These are phyloP conservation scores for Macquaria australasica DNA, from an alignment of 2,113 vertebrate species.

Conservation along the genomic window DNA sequence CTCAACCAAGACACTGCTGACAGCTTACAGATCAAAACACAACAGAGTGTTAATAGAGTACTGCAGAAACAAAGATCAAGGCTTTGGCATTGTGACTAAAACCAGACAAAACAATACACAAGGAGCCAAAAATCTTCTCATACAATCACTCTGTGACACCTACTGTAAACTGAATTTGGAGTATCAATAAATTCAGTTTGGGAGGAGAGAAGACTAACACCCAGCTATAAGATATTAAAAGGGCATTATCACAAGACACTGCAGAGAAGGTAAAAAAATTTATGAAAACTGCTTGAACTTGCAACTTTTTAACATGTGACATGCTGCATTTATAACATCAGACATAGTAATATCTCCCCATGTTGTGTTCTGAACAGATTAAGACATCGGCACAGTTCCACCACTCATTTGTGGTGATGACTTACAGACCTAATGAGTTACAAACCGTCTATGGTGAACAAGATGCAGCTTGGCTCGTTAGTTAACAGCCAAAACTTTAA, in stretches of 20 bases:
- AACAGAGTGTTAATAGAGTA: slow-evolving; percentile 45
- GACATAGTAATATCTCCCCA: not conserved
- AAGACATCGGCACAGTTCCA: not conserved
- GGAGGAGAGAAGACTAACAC: not conserved
- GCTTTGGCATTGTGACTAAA: slow-evolving; percentile 30
- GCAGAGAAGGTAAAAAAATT: not conserved
- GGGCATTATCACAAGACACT: not conserved
- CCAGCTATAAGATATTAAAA: not conserved
- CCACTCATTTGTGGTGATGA: slow-evolving; percentile 25
- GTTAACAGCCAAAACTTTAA: slow-evolving; percentile 37
- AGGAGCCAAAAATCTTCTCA: not conserved
- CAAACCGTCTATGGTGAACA: slow-evolving; percentile 15
- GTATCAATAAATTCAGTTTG: not conserved
- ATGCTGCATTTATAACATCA: not conserved
- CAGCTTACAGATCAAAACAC: slow-evolving; percentile 55
- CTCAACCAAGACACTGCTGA: slow-evolving; percentile 59
- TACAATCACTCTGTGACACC: not conserved
- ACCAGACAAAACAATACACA: not conserved
- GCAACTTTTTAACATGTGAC: not conserved
- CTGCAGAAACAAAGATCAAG: slow-evolving; percentile 42
- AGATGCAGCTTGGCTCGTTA: slow-evolving; percentile 2
- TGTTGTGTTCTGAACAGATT: not conserved
- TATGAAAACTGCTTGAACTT: not conserved
- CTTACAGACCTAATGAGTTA: slow-evolving; percentile 22
- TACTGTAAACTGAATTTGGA: not conserved